Conservation (phyloP, 2,888 invertebrate genomes). For the Mesorhabditis spiculigera region DNA sequence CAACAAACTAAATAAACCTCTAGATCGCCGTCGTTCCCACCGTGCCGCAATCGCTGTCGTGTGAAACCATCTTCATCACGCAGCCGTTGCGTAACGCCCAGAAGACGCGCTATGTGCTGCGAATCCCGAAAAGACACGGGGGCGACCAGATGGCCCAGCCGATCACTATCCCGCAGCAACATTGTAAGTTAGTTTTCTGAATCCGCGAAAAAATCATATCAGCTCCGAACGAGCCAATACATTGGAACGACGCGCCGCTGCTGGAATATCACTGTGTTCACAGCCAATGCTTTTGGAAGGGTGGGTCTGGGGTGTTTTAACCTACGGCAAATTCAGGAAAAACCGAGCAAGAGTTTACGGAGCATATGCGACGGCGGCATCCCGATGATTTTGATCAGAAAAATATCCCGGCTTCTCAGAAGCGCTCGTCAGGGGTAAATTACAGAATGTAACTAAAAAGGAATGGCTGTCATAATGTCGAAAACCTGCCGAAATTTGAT, state of each 20-base stretch:
- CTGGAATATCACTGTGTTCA: neutral
- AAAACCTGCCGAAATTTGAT: no score
- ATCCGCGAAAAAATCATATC: neutral
- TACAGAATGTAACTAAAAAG: neutral
- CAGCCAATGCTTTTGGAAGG: neutral
- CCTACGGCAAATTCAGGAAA: neutral
- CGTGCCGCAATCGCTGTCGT: neutral
- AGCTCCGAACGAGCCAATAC: conserved; percentile 2
- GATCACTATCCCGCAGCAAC: neutral
- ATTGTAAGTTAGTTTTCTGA: neutral
- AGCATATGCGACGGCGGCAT: neutral
- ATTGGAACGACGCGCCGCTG: neutral
- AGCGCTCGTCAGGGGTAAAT: neutral
- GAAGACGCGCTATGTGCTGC: neutral
- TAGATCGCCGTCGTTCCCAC: neutral
- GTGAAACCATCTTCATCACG: neutral
- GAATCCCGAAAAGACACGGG: neutral
- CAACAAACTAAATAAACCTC: no score
- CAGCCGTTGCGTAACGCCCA: neutral
- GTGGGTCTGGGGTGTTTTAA: neutral
- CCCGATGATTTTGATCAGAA: neutral
- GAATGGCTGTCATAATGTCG: neutral
- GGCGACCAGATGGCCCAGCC: neutral
- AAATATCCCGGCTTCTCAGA: neutral
- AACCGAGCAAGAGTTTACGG: neutral